Base-by-base conservation (phyloP, 1,140 invertebrate genomes). In the Conus betulinus region DNA sequence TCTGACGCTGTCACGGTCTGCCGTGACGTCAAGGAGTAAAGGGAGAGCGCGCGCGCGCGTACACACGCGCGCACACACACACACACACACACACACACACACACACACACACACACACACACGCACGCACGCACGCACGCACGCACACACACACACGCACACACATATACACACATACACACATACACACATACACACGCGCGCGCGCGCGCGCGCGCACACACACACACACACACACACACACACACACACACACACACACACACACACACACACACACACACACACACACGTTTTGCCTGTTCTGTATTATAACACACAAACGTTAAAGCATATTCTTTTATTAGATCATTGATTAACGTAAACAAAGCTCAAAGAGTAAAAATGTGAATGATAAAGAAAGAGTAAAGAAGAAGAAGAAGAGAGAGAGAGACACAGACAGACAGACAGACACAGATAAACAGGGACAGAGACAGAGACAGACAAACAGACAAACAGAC, bases 1-100 rank as follows among this genome's bases (percentile, higher is more conserved):
- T 55, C 90, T 81, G 7, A 94, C 93, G 84, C 94, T 94, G 86
- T 94, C 93, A n/a, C 94, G 87, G n/a, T 92, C 93, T 94, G 89
- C 3, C 82, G 27, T n/a, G 27, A 84, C 51, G 71, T 76, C 11
- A 39, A 23, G 20, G 25, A 78, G 76, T 39, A 17, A 78, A 78
- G 27, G 39, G 27, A 39, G 8, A 25, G 8, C 7, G 11, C 0
- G 11, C 76, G 20, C 7, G 39, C 76, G 20, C 67, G 20, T 7
- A 10, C 8, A 71, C 67, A 10, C 67, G 10, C 67, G 10, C 67
- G 10, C 67, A 71, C 67, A 71, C 67, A 71, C 67, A 71, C 67
- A 71, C 67, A 71, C 67, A 52, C 39, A 82, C 53, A 82, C 53
- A 82, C 53, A 55, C 79, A 82, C 53, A 55, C 53, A 82, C 39